Base-by-base conservation (phyloP, 1,140 invertebrate species). In the Drosophila suzukii region DNA sequence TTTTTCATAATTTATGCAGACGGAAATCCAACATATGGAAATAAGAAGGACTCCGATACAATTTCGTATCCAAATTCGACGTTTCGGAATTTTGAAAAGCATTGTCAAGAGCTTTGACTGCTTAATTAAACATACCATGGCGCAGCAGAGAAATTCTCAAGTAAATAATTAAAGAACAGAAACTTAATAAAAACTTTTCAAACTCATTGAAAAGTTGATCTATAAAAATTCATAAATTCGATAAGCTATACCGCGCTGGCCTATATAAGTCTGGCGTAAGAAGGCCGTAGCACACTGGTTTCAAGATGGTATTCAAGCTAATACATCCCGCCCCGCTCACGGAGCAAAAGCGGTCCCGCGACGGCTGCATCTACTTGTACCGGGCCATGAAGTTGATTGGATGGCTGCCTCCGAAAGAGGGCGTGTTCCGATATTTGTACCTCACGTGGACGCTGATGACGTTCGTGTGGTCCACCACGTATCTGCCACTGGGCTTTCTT, bases 1-100 rank as follows among this genome's bases (percentile, higher is more conserved):
- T 79, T 86, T 70, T 34, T 30, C 55, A 86, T 86, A 55, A 78
- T 86, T 85, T 81, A 85, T 85, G 78, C 83, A 85, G 38, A 27
- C 49, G 82, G 82, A 86, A 85, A 81, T 43, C 34, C 65, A 71
- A 51, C 81, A 86, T 78, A 65, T 81, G 82, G 43, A 75, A 59
- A 44, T 46, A 41, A 30, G 44, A 27, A 39, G 4, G 36, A 46
- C 6, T 5, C 32, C 10, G 39, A 44, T 66, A 67, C 67, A 63
- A 12, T 74, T 65, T 57, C 49, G 27, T 53, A 59, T 43, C 49
- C 63, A 34, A 61, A 39, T 24, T 24, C 34, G 8, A 20, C 36
- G 36, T 38, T 70, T 54, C 57, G 60, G 10, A 55, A 55, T 36
- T 41, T 24, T 30, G 32, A 17, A 17, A 36, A 74, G 36, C 47